Evolutionary conservation across 2,113 vertebrate species (phyloP), one percentile per base, ranked within the genome.

Genomic region (Oncorhynchus nerka): DNA sequence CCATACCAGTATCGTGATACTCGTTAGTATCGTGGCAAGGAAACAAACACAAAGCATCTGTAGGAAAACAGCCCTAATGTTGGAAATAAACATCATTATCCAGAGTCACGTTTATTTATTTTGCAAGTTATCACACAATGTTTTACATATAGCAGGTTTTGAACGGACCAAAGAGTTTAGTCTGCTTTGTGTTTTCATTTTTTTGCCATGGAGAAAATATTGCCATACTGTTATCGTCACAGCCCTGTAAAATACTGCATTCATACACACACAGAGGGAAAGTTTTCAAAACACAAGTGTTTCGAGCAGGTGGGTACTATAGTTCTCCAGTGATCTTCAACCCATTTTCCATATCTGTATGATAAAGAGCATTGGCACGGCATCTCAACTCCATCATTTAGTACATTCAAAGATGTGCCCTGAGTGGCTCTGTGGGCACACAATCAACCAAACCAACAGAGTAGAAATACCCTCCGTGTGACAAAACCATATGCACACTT

Each of bases 361-460:
- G 70, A 78, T 68, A 59, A 73, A 68, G 28, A 34, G 65, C 70
- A 73, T 73, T 67, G 45, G 71, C 66, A 57, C n/a, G 26, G 24
- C 55, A 30, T 70, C 75, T 62, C 67, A 39, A 51, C 64, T 71
- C 39, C 61, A 71, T 70, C n/a, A 51, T 70, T 65, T 49, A 71
- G 59, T 28, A 59, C 67, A 76, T 70, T 70, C 49, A 61, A 57
- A 76, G 28, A 57, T 70, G 28, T 26, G 28, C 19, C 28, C 39
- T 55, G 62, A 78, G 49, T 66, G 65, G 15, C 20, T 26, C 28
- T 57, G 62, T 55, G 45, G 48, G 19, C 66, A 39, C 26, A 59
- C 65, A 81, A 61, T 22, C 11, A 64, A 30, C 19, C 30, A 24
- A 59, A 30, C 19, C 30, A 24, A 59, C 65, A 22, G 22, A 75